Base-by-base conservation (phyloP, 2,888 invertebrate genomes). In the Orchesellides sinensis region DNA sequence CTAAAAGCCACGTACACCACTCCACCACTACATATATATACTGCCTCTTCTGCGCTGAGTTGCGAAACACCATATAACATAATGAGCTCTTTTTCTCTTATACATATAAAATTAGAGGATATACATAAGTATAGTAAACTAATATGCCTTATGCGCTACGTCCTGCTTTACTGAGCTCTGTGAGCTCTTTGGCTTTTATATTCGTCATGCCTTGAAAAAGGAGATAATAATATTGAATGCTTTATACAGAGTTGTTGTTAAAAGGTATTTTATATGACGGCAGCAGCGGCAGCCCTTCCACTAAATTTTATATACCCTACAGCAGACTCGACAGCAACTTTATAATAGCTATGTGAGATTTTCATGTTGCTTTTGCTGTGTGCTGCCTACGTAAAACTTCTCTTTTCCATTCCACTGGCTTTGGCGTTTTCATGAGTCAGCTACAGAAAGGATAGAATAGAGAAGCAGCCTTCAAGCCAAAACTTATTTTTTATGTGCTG, bases 121-220 rank as follows among this genome's bases (percentile, higher is more conserved):
- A 49, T n/a, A 49, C 19, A 49, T 49, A 59, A 8, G 14, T 59
- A 40, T 40, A 40, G n/a, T n/a, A n/a, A n/a, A n/a, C n/a, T n/a
- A n/a, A n/a, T n/a, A 29, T 29, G 29, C 59, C 29, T 29, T 59
- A 29, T 61, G 8, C n/a, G 23, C 35, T 40, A 63, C 69, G 80
- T 72, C 80, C 80, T 80, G 70, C 72, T 72, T 80, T 80, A 49
- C 49, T n/a, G 21, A 23, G 23, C 35, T n/a, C n/a, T 63, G 35
- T 40, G 23, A 27, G 77, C 65, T 59, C 68, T 54, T 77, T 77
- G 66, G 27, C 80, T 66, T 70, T 79, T 80, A n/a, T n/a, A 65
- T 80, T 80, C 80, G 80, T 80, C 80, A 80, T 80, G 80, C 80
- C 80, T 80, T 80, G 80, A 80, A 80, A 80, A 80, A 80, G 72